These are phyloP conservation scores for Anaspis maculata DNA, from an alignment of 2,888 invertebrate genomes.

Conservation along the genomic window DNA sequence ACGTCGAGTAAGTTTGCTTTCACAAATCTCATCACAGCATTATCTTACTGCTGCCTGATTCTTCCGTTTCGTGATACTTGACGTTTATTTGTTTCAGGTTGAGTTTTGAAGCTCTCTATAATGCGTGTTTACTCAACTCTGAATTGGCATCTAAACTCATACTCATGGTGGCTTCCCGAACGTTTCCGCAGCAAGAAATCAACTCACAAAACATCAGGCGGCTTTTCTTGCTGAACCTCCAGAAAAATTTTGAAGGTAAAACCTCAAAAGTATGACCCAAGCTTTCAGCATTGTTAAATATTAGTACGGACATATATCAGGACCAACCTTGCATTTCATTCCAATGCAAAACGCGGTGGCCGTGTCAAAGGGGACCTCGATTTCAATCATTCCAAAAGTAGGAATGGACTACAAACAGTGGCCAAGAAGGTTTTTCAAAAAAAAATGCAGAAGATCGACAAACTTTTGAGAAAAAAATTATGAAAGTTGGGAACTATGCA, in stretches of 20 bases:
- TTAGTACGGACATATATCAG: too few species aligned
- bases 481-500: too few species aligned
- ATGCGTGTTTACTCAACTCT: slow-evolving; percentile 29
- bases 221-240: slow-evolving; percentile 31
- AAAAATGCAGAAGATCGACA: too few species aligned
- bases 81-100: slow-evolving; percentile 28
- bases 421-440: too few species aligned
- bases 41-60: not conserved
- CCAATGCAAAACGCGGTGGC: slow-evolving; percentile 30
- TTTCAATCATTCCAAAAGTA: too few species aligned
- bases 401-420: too few species aligned
- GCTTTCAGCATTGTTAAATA: too few species aligned
- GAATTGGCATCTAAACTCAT: slow-evolving; percentile 34
- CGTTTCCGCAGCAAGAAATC: slow-evolving; percentile 28
- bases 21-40: not conserved
- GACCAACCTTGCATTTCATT: too few species aligned
- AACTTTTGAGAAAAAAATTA: too few species aligned
- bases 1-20: slow-evolving; percentile 31
- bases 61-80: not conserved
- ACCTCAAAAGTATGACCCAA: too few species aligned
- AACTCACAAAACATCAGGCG: slow-evolving; percentile 23
- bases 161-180: slow-evolving; percentile 31
- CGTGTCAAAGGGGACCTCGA: too few species aligned
- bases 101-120: slow-evolving; percentile 32
- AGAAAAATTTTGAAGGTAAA: too few species aligned